phyloP scores from a whole-genome alignment of 2,888 invertebrate genomes.

The Elysia crispata region DNA sequence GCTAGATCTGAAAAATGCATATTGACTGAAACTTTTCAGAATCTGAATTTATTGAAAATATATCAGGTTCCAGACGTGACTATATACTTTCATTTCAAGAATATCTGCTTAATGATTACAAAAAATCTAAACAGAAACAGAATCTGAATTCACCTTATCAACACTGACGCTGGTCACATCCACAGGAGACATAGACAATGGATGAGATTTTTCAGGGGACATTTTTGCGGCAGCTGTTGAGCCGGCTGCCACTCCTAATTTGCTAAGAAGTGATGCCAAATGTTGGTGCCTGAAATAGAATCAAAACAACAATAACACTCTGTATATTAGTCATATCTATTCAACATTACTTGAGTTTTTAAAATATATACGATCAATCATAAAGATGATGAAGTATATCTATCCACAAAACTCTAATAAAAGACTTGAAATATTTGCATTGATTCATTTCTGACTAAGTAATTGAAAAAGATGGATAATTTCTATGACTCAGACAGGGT shows the following conservation, averaged over 20 bases:
- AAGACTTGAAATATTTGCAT: too few species aligned
- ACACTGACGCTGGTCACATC: constrained; percentile 63
- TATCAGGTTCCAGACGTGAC: too few species aligned
- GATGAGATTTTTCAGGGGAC: constrained; percentile 67
- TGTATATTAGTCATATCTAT: neutral
- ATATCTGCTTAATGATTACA: too few species aligned
- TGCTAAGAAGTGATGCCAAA: constrained; percentile 71
- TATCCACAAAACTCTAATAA: neutral
- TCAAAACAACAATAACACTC: neutral
- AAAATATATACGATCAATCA: neutral
- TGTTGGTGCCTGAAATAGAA: constrained; percentile 68
- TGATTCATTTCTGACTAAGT: neutral
- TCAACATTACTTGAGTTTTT: neutral
- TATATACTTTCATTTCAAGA: too few species aligned
- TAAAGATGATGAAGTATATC: neutral
- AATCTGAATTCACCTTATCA: constrained; percentile 68
- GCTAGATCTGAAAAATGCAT: too few species aligned
- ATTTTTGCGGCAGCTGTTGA: constrained; percentile 48
- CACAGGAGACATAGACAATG: constrained; percentile 60
- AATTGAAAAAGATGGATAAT: neutral
- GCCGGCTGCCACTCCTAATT: constrained; percentile 61
- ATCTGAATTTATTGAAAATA: too few species aligned
- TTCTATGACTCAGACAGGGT: neutral
- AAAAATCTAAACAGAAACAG: too few species aligned
- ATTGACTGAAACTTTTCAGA: too few species aligned